phyloP scores from a whole-genome alignment of 2,888 invertebrate species.

The Habrosyne pyritoides region DNA sequence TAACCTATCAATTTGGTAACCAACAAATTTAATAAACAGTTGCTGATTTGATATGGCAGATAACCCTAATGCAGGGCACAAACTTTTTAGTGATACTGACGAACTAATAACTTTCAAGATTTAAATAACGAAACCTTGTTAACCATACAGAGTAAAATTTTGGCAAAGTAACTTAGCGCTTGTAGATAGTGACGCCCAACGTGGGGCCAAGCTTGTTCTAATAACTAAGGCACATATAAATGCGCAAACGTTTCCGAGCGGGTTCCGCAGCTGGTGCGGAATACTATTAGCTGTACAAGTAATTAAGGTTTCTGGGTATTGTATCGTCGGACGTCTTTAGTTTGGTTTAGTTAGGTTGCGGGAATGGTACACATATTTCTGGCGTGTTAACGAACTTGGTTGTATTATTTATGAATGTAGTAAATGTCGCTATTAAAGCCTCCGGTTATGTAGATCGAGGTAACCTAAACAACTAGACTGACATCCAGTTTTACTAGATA shows the following conservation, averaged over 20 bases:
- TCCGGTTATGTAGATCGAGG: no score
- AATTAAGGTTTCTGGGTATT: conserved; percentile 7
- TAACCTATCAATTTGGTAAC: no score
- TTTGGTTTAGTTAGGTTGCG: neutral
- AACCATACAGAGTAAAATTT: conserved; percentile 6
- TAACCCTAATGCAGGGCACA: no score
- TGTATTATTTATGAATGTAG: neutral
- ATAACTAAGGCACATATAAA: conserved; percentile 1
- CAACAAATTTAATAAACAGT: no score
- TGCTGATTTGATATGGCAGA: no score
- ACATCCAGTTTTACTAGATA: no score
- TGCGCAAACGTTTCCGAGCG: neutral
- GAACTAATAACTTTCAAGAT: no score
- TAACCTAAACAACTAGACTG: no score
- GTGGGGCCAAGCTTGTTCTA: conserved; percentile 14
- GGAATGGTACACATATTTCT: conserved; percentile 2
- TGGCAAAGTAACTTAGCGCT: conserved; percentile 15
- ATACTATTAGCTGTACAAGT: conserved; percentile 4
- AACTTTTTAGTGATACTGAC: no score
- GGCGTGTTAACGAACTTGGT: neutral
- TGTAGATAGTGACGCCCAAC: conserved; percentile 27
- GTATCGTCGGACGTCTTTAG: neutral
- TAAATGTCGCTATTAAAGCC: no score
- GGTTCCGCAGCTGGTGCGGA: neutral
- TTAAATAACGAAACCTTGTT: no score